Percentiles rank a stretch among this genome's conserved stretches.
These are phyloP conservation scores for Yasuhikotakia modesta DNA, from an alignment of 2,797 vertebrate species.

Conservation along the genomic window DNA sequence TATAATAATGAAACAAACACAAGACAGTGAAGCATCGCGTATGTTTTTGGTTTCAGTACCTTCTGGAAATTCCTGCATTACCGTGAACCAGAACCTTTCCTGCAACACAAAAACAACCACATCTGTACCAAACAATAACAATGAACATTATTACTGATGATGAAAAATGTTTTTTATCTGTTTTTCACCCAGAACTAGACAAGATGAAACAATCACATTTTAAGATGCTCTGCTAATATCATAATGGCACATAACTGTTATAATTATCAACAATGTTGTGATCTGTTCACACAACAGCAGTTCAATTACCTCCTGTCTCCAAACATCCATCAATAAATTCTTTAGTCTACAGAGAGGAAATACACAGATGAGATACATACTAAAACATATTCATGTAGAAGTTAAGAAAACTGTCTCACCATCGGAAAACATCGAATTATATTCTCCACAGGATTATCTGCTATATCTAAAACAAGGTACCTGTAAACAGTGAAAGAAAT, in stretches of 20 bases:
- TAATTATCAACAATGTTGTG: not conserved
- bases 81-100: slow-evolving; percentile 98
- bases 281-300: not conserved
- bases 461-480: slow-evolving; percentile 99
- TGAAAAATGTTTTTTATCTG: not conserved
- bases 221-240: not conserved
- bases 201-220: not conserved
- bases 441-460: slow-evolving; percentile 99
- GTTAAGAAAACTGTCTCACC: slow-evolving; percentile 77
- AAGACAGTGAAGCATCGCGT: not conserved
- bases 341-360: slow-evolving; percentile 83
- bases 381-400: not conserved
- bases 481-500: slow-evolving; percentile 68
- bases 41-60: slow-evolving; percentile 70
- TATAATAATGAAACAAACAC: too few species aligned
- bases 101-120: slow-evolving; percentile 62
- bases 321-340: slow-evolving; percentile 98
- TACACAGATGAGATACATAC: slow-evolving; percentile 4
- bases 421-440: slow-evolving; percentile 95
- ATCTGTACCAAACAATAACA: not conserved
- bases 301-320: slow-evolving; percentile 88
- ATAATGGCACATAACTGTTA: not conserved
- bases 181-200: not conserved
- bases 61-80: slow-evolving; percentile 98
- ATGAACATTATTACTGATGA: too few species aligned